Conservation (phyloP, 2,888 invertebrate genomes). For the Eumerus sabulonum region DNA sequence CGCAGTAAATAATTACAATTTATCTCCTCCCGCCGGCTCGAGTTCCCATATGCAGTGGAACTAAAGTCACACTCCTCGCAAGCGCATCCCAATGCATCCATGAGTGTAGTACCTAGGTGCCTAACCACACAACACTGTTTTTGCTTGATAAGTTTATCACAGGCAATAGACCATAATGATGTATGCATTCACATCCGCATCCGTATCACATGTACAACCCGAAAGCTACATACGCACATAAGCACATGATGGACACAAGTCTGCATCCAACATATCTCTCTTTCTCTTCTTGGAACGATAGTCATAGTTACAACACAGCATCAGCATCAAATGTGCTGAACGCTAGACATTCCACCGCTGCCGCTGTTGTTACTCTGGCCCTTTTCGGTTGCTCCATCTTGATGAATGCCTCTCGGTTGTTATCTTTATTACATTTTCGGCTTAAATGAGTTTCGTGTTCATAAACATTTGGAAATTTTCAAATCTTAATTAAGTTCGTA, state of each 20-base stretch:
- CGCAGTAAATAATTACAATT: conserved; percentile 54
- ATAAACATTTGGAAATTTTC: conserved; percentile 69
- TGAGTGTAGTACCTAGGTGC: background rate
- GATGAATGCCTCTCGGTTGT: conserved; percentile 65
- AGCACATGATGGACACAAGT: conserved; percentile 38
- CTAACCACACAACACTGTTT: conserved; percentile 55
- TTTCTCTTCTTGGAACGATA: background rate
- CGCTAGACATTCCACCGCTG: background rate
- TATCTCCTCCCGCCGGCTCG: conserved; percentile 36
- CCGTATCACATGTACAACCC: conserved; percentile 2
- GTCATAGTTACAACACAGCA: conserved; percentile 23
- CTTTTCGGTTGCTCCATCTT: conserved; percentile 52
- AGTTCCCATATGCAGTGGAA: conserved; percentile 28
- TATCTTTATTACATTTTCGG: conserved; percentile 68
- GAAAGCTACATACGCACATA: conserved; percentile 26
- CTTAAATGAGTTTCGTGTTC: conserved; percentile 68
- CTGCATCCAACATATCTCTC: conserved; percentile 3
- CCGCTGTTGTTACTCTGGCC: too few species aligned
- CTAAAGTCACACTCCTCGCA: conserved; percentile 45
- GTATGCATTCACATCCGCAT: conserved; percentile 36
- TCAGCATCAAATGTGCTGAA: conserved; percentile 35
- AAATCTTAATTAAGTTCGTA: conserved; percentile 68
- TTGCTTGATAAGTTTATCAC: conserved; percentile 62
- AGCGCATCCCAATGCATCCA: conserved; percentile 20
- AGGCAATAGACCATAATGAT: conserved; percentile 45